These are phyloP conservation scores for Procavia capensis DNA, from an alignment of 2,113 vertebrate genomes.

Conservation along the genomic window DNA sequence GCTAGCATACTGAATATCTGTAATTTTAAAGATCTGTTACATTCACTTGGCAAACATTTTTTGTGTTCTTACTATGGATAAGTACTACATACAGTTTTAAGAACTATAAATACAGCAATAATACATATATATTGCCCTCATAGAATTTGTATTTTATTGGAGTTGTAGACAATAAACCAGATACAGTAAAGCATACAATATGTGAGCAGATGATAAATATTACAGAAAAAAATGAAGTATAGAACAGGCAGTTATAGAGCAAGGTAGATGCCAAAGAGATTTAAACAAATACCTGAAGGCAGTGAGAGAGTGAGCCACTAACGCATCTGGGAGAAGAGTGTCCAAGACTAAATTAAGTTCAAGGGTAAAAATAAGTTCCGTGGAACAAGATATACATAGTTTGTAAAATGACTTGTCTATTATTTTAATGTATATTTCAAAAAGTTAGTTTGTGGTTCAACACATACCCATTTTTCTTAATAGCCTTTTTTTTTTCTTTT, in stretches of 20 bases:
- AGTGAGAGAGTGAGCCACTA: neutral
- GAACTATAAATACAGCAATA: neutral
- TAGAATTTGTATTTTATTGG: neutral
- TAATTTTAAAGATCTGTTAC: neutral
- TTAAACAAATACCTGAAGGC: neutral
- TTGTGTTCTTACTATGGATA: neutral
- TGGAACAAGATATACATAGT: neutral
- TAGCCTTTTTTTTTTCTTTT: neutral
- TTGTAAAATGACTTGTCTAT: neutral
- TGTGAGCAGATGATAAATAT: neutral
- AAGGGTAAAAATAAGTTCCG: neutral
- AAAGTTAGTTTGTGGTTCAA: neutral
- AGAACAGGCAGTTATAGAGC: neutral
- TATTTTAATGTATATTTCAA: neutral
- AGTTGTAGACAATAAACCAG: neutral
- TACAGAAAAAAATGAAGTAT: neutral
- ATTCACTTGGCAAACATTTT: neutral
- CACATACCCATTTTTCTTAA: neutral
- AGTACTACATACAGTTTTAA: neutral
- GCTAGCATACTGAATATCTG: neutral
- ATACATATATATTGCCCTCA: neutral
- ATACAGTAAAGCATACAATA: neutral
- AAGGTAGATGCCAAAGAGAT: neutral
- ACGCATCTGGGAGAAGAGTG: neutral
- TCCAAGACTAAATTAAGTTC: neutral